Evolutionary conservation across 2,888 invertebrate genomes (phyloP), one percentile per base, ranked within the genome.

Genomic region (Hypselothyrea guttata): DNA sequence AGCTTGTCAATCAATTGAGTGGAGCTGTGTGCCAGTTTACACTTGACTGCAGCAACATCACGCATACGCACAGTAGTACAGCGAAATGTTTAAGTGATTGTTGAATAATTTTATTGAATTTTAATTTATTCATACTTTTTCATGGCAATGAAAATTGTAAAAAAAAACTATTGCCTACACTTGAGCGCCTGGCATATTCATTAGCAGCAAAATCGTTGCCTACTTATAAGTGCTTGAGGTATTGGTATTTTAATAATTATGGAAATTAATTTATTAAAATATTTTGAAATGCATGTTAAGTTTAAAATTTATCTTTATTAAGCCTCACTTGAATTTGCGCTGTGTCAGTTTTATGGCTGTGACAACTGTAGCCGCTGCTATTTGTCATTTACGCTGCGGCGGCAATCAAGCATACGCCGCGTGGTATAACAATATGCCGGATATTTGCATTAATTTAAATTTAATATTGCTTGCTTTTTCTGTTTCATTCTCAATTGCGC

Each of bases 381-480:
- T 28, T 46, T 38, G 46, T n/a, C 47, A 53, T 18, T 38, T 46
- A 5, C 22, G 22, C 22, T 5, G 5, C 22, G 31, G 7, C 30
- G 13, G 33, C 49, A 46, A 42, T 51, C 51, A 56, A 28, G 51
- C 42, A 56, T 51, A 51, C 51, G 56, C 35, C 15, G 49, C 8
- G 42, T 58, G 58, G 22, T 22, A 4, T 35, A 27, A 55, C 49
- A 55, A 72, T 63, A 56, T 54, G 49, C 44, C 55, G 31, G 57
- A 59, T 55, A 53, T 57, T 55, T 67, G 68, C 73, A 79, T 79
- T 72, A 68, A 83, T 65, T 73, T 62, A 41, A 68, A 65, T 71
- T 73, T 65, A 58, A 62, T 51, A 58, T 55, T 56, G 53, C 33
- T 34, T 48, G 35, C 41, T 18, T 7, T 7, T 4, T 22, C 22